phyloP scores from a whole-genome alignment of 2,797 vertebrate species.

The Poeciliopsis presidionis region DNA sequence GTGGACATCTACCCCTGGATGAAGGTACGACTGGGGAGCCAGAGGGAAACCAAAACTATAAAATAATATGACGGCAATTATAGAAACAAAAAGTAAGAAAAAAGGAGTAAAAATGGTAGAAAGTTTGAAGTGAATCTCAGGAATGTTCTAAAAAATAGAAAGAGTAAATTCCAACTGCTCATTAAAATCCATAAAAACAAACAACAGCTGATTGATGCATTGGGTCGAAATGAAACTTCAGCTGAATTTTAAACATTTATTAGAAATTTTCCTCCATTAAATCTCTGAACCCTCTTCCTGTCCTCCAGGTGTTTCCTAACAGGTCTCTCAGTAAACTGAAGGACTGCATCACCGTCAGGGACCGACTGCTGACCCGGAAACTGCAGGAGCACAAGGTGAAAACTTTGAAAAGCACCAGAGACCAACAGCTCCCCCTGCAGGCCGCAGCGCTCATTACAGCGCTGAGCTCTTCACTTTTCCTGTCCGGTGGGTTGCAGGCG shows the following conservation, averaged over 20 bases:
- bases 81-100: no score
- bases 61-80: neutral
- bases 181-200: neutral
- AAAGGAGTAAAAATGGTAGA: no score
- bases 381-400: constrained; percentile 82
- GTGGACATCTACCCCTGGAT: constrained; percentile 84
- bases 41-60: neutral
- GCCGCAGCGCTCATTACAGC: neutral
- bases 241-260: neutral
- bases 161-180: neutral
- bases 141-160: neutral
- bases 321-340: constrained; percentile 71
- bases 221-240: neutral
- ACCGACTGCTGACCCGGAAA: constrained; percentile 75
- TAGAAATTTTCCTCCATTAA: neutral
- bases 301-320: constrained; percentile 79
- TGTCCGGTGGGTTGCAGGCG: constrained; percentile 48
- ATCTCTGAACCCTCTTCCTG: neutral
- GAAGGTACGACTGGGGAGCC: constrained; percentile 53
- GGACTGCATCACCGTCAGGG: constrained; percentile 75
- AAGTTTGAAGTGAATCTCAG: no score
- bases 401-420: neutral
- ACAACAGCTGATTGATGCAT: neutral
- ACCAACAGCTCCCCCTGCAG: constrained; percentile 8
- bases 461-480: neutral